phyloP scores from a whole-genome alignment of 2,113 vertebrate species.

The Dipodomys spectabilis region DNA sequence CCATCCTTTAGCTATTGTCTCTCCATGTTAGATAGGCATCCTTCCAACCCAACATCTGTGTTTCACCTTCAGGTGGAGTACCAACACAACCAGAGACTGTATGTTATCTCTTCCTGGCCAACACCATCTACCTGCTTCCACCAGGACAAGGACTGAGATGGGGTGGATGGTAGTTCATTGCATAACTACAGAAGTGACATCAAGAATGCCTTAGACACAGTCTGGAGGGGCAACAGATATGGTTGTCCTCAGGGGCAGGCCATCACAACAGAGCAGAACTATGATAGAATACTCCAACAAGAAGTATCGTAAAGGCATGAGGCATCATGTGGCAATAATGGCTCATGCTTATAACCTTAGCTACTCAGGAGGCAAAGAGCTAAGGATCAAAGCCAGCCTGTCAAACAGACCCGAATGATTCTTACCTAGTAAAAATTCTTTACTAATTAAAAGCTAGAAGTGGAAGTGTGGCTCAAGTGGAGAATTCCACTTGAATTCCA shows the following conservation, averaged over 20 bases:
- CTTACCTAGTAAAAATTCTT: too few relatives aligned
- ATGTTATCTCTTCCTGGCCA: not conserved
- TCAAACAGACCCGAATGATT: too few relatives aligned
- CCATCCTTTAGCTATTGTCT: not conserved
- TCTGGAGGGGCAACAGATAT: too few relatives aligned
- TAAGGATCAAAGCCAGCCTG: too few relatives aligned
- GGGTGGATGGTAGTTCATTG: not conserved
- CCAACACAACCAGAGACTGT: not conserved
- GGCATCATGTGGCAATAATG: too few relatives aligned
- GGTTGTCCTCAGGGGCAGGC: not conserved
- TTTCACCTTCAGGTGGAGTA: not conserved
- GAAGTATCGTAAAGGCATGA: not conserved
- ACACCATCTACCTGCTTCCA: not conserved
- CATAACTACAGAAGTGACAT: not conserved
- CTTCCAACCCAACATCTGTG: not conserved
- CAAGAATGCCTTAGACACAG: not conserved
- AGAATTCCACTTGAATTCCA: not conserved
- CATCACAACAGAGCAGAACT: not conserved
- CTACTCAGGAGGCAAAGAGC: too few relatives aligned
- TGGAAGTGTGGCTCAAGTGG: too few relatives aligned
- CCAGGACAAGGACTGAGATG: not conserved
- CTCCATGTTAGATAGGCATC: not conserved
- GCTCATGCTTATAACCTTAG: too few relatives aligned
- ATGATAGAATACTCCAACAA: not conserved
- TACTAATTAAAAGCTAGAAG: too few relatives aligned